These are phyloP conservation scores for Garrulus glandarius DNA, from an alignment of 2,797 vertebrate genomes.

Conservation along the genomic window DNA sequence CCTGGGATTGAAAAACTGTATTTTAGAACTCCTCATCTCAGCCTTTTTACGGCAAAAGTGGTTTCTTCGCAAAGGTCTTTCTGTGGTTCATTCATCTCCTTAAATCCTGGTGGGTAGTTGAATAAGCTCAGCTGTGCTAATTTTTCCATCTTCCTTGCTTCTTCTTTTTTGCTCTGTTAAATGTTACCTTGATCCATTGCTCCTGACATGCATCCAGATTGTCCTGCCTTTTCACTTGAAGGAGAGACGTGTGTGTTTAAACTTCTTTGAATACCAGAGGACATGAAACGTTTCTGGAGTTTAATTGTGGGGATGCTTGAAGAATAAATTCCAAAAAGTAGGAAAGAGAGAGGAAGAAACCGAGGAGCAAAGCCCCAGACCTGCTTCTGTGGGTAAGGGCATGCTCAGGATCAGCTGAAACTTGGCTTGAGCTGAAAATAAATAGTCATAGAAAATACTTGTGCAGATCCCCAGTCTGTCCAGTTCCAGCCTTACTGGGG, in stretches of 20 bases:
- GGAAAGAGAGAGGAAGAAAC: not conserved
- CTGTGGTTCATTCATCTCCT: not conserved
- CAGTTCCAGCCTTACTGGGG: not conserved
- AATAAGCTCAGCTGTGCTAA: constrained; percentile 23
- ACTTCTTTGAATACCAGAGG: not conserved
- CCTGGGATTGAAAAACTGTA: constrained; percentile 26
- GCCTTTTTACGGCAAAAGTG: not conserved
- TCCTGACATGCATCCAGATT: not conserved
- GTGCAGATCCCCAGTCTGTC: not conserved
- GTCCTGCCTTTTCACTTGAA: not conserved
- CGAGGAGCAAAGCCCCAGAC: not conserved
- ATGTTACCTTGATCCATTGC: not conserved
- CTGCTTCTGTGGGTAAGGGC: not conserved
- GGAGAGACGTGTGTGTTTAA: not conserved
- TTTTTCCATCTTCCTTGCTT: not conserved
- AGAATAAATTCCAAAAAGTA: not conserved
- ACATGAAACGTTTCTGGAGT: not conserved
- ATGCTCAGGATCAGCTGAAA: not conserved
- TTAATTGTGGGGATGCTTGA: not conserved
- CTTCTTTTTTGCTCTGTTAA: not conserved
- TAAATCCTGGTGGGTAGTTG: constrained; percentile 37
- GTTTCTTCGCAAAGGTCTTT: not conserved
- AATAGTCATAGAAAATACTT: not conserved
- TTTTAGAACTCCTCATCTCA: constrained; percentile 17
- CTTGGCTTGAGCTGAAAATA: not conserved